A percentile compares a stretch with the other conserved stretches of the same genome.
These are phyloP conservation scores for Andrena bicolor DNA, from an alignment of 2,888 invertebrate species.

Conservation along the genomic window DNA sequence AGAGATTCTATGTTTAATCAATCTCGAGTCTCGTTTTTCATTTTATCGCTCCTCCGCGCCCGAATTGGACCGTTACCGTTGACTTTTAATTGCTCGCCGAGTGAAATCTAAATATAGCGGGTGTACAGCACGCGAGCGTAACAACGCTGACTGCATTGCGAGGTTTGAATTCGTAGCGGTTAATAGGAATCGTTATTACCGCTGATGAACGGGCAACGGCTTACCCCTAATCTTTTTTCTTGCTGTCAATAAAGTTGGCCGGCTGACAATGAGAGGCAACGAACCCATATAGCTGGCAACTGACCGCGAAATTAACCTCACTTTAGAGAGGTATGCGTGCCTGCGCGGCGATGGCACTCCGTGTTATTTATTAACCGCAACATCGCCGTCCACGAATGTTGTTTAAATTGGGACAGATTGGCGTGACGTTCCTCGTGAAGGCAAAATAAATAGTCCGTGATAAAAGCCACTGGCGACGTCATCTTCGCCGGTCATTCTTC, in stretches of 20 bases:
- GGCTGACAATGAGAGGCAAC: constrained; percentile 72
- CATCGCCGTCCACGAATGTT: constrained; percentile 63
- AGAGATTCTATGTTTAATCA: not conserved
- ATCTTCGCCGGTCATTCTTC: not conserved
- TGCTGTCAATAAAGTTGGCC: constrained; percentile 71
- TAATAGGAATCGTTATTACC: constrained; percentile 63
- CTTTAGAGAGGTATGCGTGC: constrained; percentile 77
- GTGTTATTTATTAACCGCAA: constrained; percentile 71
- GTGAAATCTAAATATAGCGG: constrained; percentile 20
- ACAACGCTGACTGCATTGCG: constrained; percentile 51
- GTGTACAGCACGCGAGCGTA: constrained; percentile 15
- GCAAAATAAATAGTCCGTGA: constrained; percentile 55
- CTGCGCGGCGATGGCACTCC: constrained; percentile 41
- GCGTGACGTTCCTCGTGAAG: constrained; percentile 68
- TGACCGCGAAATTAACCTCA: constrained; percentile 78
- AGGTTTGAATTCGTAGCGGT: constrained; percentile 37
- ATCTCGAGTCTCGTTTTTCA: not conserved
- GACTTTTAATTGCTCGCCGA: constrained; percentile 29
- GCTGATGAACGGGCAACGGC: constrained; percentile 66
- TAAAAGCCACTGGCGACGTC: constrained; percentile 14
- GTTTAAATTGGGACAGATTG: constrained; percentile 77
- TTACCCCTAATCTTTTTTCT: constrained; percentile 65
- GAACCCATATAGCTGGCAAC: constrained; percentile 67
- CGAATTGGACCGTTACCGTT: not conserved
- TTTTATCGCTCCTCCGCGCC: not conserved